A percentile compares a stretch with the other conserved stretches of the same genome.
phyloP scores from a whole-genome alignment of 2,888 invertebrate species.

The Trypoxylon attenuatum region DNA sequence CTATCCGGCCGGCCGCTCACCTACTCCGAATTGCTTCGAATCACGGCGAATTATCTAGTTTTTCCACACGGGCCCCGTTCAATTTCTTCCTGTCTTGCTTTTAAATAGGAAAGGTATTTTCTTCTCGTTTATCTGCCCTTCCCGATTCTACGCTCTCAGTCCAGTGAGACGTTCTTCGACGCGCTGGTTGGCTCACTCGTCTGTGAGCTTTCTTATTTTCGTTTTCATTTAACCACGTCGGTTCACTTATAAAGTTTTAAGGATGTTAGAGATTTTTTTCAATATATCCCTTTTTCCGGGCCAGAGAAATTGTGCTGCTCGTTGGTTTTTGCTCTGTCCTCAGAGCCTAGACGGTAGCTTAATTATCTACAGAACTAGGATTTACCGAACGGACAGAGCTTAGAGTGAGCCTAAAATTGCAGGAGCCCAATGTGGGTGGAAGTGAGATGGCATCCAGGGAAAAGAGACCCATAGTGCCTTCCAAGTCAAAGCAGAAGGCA shows the following conservation, averaged over 20 bases:
- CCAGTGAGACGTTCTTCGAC: not conserved
- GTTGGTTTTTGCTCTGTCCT: no score
- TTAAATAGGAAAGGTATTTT: constrained; percentile 44
- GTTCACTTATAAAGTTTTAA: no score
- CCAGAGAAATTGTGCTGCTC: no score
- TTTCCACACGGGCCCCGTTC: constrained; percentile 27
- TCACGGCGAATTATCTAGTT: constrained; percentile 40
- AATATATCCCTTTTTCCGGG: no score
- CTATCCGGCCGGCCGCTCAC: constrained; percentile 38
- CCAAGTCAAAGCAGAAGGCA: constrained; percentile 72
- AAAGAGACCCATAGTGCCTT: constrained; percentile 74
- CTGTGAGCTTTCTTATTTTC: no score
- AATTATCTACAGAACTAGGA: no score
- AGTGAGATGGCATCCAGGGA: constrained; percentile 75
- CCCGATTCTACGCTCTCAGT: constrained; percentile 3
- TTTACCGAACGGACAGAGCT: no score
- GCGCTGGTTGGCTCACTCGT: no score
- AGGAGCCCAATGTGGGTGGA: constrained; percentile 75
- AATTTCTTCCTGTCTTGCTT: constrained; percentile 38
- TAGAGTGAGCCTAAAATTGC: constrained; percentile 49
- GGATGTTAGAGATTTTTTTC: no score
- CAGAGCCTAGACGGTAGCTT: no score
- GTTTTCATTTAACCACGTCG: no score
- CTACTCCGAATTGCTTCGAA: constrained; percentile 32
- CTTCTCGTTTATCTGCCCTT: constrained; percentile 13